phyloP scores from a whole-genome alignment of 2,888 invertebrate genomes.

The Smittia sp. region DNA sequence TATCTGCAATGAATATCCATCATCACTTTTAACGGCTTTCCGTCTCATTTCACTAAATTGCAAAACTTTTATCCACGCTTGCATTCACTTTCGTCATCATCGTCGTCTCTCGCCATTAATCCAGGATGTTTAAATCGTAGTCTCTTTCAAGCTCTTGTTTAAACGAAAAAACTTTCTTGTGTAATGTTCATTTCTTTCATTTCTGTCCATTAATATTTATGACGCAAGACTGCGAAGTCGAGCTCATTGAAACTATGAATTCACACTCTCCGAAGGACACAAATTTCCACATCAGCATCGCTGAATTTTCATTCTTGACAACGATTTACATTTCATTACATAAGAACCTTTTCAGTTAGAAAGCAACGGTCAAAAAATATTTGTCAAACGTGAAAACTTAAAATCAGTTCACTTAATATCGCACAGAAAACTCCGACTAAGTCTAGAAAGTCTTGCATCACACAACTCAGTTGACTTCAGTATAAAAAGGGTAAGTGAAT shows the following conservation, averaged over 20 bases:
- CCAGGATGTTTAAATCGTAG: neutral
- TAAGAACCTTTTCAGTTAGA: neutral
- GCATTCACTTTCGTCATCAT: neutral
- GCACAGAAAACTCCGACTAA: neutral
- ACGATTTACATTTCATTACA: neutral
- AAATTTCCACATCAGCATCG: too few relatives aligned
- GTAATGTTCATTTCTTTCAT: neutral
- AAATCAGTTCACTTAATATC: neutral
- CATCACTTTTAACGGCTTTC: constrained; percentile 2
- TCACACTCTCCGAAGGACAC: neutral
- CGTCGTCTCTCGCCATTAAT: neutral
- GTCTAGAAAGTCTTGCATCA: neutral
- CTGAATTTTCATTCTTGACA: too few relatives aligned
- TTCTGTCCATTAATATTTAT: neutral
- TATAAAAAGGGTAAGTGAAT: neutral
- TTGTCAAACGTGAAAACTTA: neutral
- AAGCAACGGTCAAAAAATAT: neutral
- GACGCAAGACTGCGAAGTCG: neutral
- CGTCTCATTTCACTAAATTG: neutral
- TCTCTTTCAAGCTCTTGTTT: neutral
- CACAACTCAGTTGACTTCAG: neutral
- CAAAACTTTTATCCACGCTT: constrained; percentile 15
- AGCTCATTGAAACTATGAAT: neutral
- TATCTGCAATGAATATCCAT: neutral
- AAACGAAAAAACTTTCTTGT: constrained; percentile 6